These are phyloP conservation scores for Cichladusa arquata DNA, from an alignment of 2,113 vertebrate genomes.

Conservation along the genomic window DNA sequence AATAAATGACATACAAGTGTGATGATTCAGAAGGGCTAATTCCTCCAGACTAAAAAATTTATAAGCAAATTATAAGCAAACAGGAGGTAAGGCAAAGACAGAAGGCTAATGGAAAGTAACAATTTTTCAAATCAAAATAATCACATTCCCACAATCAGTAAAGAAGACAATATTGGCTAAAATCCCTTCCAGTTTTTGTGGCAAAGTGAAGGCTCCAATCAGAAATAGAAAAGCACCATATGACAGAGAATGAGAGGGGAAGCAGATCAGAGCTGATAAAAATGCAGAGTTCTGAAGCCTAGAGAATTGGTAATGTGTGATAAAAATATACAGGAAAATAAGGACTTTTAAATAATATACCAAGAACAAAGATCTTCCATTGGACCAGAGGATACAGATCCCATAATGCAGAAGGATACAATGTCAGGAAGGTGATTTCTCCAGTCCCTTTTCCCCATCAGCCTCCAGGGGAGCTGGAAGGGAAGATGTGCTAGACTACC, in stretches of 20 bases:
- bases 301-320: neutral
- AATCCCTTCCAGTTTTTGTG: neutral
- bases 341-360: neutral
- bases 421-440: neutral
- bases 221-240: neutral
- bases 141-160: neutral
- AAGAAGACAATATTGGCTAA: constrained; percentile 12
- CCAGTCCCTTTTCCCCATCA: neutral
- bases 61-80: neutral
- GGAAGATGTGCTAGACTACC: neutral
- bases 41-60: neutral
- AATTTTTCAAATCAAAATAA: constrained; percentile 7
- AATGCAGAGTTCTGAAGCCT: neutral
- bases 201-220: neutral
- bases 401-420: neutral
- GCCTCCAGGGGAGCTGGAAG: neutral
- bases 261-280: neutral
- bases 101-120: constrained; percentile 29
- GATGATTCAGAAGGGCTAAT: neutral
- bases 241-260: neutral
- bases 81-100: neutral
- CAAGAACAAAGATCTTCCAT: neutral
- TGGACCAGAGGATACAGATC: neutral
- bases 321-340: neutral
- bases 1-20: neutral